Percentiles rank a stretch among this genome's conserved stretches.
Conservation (phyloP, 1,140 invertebrate genomes). For the Spodoptera frugiperda region DNA sequence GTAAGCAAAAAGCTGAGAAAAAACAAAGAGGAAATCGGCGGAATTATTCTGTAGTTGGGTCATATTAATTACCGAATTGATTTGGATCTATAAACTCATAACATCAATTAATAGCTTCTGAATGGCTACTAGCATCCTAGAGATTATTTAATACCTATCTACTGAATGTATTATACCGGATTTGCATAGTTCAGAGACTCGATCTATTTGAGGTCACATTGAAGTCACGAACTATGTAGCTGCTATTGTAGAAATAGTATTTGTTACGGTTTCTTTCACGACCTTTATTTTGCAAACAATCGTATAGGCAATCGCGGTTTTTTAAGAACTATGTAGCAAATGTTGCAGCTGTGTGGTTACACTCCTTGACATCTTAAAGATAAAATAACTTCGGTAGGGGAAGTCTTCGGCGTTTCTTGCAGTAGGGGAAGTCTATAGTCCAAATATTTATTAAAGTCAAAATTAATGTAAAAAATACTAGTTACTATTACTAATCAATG, state of each 20-base stretch:
- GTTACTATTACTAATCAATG: background rate
- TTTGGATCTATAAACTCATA: constrained; percentile 2
- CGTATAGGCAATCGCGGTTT: constrained; percentile 2
- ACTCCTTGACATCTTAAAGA: too few species aligned
- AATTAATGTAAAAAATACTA: too few species aligned
- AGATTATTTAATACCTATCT: constrained; percentile 5
- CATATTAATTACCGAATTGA: background rate
- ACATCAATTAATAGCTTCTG: background rate
- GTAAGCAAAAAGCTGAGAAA: background rate
- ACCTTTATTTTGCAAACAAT: constrained; percentile 29
- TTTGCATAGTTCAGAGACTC: constrained; percentile 34
- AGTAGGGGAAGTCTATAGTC: too few species aligned
- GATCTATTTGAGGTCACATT: constrained; percentile 31
- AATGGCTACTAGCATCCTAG: background rate
- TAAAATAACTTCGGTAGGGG: too few species aligned
- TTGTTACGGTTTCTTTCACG: constrained; percentile 22
- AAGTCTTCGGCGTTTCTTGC: too few species aligned
- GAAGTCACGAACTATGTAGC: constrained; percentile 27
- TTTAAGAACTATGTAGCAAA: too few species aligned
- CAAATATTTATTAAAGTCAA: too few species aligned
- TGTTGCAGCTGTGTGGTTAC: too few species aligned
- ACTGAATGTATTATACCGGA: constrained; percentile 15
- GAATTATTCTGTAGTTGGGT: background rate
- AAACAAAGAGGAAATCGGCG: background rate
- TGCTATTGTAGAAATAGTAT: constrained; percentile 26